Evolutionary conservation across 2,113 vertebrate species (phyloP).

Genomic region (Corythaixoides concolor): DNA sequence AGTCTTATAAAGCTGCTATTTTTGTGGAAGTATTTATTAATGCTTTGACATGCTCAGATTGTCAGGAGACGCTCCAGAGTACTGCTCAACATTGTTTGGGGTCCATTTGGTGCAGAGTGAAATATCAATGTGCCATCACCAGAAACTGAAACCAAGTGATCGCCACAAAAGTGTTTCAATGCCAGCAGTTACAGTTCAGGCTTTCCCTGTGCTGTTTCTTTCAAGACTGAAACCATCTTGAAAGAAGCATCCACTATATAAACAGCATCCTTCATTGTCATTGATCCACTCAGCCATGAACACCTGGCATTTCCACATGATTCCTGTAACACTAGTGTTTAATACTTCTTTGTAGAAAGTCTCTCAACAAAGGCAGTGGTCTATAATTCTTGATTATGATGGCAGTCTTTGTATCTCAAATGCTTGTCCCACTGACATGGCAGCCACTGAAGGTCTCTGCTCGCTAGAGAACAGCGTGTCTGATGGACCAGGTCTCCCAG

Average conservation of each 20-base stretch:
- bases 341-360: background rate
- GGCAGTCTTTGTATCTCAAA: background rate
- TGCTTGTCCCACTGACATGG: background rate
- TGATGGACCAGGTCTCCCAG: background rate
- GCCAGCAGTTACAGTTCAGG: background rate
- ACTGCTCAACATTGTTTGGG: background rate
- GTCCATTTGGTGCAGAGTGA: background rate
- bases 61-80: background rate
- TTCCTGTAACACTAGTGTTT: background rate
- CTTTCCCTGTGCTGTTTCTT: background rate
- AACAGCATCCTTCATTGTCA: background rate
- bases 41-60: background rate
- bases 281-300: background rate
- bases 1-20: background rate
- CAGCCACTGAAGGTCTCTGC: background rate
- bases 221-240: background rate
- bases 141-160: background rate
- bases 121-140: background rate
- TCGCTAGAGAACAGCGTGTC: background rate
- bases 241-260: background rate
- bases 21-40: background rate
- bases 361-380: background rate
- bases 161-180: background rate
- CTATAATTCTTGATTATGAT: background rate
- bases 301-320: background rate